phyloP scores from a whole-genome alignment of 1,140 invertebrate genomes.

The Danaus plexippus region DNA sequence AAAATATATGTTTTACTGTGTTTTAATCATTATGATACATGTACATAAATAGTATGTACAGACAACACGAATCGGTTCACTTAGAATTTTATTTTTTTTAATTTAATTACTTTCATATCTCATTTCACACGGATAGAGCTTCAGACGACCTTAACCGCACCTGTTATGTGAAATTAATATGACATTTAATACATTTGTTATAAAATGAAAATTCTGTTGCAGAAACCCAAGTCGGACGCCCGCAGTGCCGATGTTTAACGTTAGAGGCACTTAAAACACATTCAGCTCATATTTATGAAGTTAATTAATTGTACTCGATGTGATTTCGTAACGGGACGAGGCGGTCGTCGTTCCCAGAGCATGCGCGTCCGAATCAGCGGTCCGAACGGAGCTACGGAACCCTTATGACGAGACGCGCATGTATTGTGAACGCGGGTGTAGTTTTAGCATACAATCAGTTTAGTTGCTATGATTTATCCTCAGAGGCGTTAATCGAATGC shows the following conservation, averaged over 20 bases:
- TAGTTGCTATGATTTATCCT: constrained; percentile 12
- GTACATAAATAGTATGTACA: no score
- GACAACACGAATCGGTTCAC: no score
- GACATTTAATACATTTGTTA: neutral
- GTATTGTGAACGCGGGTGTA: neutral
- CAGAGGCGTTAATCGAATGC: constrained; percentile 14
- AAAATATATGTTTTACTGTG: no score
- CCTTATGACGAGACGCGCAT: constrained; percentile 11
- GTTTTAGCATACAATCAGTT: neutral
- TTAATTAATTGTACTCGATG: constrained; percentile 13
- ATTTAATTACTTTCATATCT: no score
- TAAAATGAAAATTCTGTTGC: neutral
- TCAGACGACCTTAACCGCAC: no score
- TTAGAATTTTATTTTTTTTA: no score
- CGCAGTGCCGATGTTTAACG: constrained; percentile 11
- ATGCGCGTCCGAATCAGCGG: no score
- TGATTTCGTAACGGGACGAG: constrained; percentile 15
- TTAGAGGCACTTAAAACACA: constrained; percentile 4
- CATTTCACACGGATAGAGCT: no score
- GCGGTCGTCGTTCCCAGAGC: neutral
- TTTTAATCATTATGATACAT: no score
- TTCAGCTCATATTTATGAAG: constrained; percentile 11
- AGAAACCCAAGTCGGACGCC: constrained; percentile 3
- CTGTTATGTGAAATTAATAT: no score
- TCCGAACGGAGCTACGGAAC: no score